phyloP scores from a whole-genome alignment of 2,113 vertebrate species.

The Muntiacus reevesi region DNA sequence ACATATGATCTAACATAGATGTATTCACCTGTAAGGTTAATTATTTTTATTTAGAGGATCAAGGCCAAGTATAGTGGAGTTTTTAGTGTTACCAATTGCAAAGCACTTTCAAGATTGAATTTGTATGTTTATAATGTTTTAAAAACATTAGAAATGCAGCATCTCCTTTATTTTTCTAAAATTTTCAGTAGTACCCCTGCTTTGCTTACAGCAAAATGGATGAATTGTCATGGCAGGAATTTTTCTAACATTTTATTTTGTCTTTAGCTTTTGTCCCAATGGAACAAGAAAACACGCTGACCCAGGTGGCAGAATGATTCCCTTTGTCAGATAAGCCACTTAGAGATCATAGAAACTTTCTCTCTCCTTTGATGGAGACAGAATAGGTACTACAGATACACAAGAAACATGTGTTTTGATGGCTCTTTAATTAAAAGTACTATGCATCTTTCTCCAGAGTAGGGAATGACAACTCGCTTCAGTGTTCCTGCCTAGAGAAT shows the following conservation, averaged over 20 bases:
- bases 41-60: neutral
- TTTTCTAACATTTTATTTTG: neutral
- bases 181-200: neutral
- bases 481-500: neutral
- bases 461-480: neutral
- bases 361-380: neutral
- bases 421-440: conserved; percentile 15
- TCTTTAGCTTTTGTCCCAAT: neutral
- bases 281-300: neutral
- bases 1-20: neutral
- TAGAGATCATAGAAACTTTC: neutral
- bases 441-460: neutral
- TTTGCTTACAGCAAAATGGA: neutral
- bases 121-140: neutral
- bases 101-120: neutral
- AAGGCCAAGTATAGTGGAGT: neutral
- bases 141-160: neutral
- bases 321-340: neutral
- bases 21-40: neutral
- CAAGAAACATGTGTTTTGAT: neutral
- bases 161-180: neutral
- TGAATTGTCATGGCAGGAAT: neutral
- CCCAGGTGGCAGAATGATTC: neutral
- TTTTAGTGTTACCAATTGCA: neutral
- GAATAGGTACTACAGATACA: neutral